These are phyloP conservation scores for Apocheima hispidaria DNA, from an alignment of 2,888 invertebrate genomes.

Conservation along the genomic window DNA sequence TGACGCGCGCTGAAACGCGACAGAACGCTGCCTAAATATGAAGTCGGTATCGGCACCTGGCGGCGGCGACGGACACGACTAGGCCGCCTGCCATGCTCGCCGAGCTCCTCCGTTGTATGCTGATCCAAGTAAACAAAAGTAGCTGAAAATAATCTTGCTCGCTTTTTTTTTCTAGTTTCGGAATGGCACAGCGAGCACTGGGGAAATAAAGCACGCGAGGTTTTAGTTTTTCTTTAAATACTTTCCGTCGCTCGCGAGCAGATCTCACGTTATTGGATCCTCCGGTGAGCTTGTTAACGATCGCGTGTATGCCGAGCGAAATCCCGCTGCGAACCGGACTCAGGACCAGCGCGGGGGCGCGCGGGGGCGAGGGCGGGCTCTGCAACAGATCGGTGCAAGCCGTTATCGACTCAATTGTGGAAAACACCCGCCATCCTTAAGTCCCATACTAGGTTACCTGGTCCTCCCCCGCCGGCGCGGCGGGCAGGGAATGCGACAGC, in stretches of 20 bases:
- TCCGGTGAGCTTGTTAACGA: constrained; percentile 92
- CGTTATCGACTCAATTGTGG: neutral
- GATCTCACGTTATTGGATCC: constrained; percentile 49
- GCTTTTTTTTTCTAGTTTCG: no score
- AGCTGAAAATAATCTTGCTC: no score
- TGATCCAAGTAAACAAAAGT: no score
- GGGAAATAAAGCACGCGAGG: no score
- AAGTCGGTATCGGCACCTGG: no score
- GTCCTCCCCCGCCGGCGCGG: constrained; percentile 32
- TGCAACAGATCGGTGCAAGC: constrained; percentile 4
- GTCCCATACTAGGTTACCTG: constrained; percentile 3
- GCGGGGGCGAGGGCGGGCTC: constrained; percentile 14
- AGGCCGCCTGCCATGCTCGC: no score
- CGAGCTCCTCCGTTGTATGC: no score
- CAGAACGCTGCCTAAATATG: neutral
- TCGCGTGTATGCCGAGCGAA: constrained; percentile 95
- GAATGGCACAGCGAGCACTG: no score
- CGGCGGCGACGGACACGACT: no score
- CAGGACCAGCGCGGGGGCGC: constrained; percentile 41
- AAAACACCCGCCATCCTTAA: neutral
- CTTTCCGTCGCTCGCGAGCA: no score
- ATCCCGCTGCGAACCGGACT: constrained; percentile 90
- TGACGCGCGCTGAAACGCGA: constrained; percentile 3
- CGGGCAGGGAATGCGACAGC: constrained; percentile 68
- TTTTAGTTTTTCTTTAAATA: no score